Base-by-base conservation (phyloP, 2,113 vertebrate genomes). In the Haliaeetus leucogaster region DNA sequence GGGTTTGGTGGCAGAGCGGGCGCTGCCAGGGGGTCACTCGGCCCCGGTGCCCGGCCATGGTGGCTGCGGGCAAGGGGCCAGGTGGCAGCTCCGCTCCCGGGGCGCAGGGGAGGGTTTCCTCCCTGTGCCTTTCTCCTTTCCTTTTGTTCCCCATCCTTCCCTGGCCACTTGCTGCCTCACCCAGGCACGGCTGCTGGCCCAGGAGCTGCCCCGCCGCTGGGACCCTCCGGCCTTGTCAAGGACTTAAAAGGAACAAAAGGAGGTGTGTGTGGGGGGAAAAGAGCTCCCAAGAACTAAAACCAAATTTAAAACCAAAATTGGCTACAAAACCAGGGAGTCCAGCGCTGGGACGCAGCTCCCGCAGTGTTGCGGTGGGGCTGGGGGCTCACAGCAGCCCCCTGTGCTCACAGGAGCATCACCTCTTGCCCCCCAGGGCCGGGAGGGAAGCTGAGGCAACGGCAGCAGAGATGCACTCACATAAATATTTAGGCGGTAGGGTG, bases 391-490 rank as follows among this genome's bases (percentile, higher is more conserved):
- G 91, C 55, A 48, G 48, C 61, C 59, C 52, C 52, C 52, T 16
- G 9, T 4, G 3, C 70, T 30, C 2, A 4, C 68, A 22, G 56
- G 56, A 56, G 72, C 80, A 5, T 26, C 32, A 1, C 59, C 50
- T 48, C 56, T 42, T 1, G 7, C 52, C 25, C 25, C n/a, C 66
- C 5, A 23, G 43, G 77, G 91, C 21, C 9, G 11, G 82, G 82
- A 63, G 73, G 86, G 70, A 36, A 59, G 21, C 17, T 38, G 73
- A 87, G 84, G 93, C 62, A 42, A 38, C 72, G 59, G 78, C 90
- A 92, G 92, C 93, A 68, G 59, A 89, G 93, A 65, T 25, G 76
- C 93, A 93, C 86, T 92, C 82, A 92, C 97, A 98, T 98, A 98
- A 98, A 98, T 98, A 98, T 42, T 23, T 8, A 34, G 70, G 74